Percentiles rank a stretch among this genome's conserved stretches.
Conservation (phyloP, 2,888 invertebrate genomes). For the Athalia cordata region DNA sequence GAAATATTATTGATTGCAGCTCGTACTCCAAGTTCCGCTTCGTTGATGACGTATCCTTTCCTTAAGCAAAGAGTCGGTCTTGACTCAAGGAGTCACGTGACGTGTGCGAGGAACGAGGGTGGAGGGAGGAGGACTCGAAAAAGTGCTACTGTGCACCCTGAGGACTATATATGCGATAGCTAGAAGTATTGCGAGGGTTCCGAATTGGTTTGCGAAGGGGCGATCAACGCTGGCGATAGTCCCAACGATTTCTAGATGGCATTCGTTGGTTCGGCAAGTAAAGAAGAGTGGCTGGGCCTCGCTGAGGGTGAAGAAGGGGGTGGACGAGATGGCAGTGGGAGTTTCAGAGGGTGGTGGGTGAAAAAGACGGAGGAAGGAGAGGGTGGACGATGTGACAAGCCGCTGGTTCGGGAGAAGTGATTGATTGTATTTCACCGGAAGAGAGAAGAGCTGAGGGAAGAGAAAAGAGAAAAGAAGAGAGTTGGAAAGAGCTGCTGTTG, state of each 20-base stretch:
- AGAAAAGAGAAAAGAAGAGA: constrained; percentile 53
- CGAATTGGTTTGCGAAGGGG: not conserved
- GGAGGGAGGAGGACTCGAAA: not conserved
- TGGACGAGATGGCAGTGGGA: constrained; percentile 47
- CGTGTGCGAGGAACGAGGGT: not conserved
- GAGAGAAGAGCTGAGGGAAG: constrained; percentile 56
- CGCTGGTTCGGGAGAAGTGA: constrained; percentile 70
- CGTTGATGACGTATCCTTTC: constrained; percentile 18
- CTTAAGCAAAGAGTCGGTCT: not conserved
- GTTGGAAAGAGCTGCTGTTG: constrained; percentile 50
- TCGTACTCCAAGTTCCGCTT: not conserved
- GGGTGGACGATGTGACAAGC: constrained; percentile 70
- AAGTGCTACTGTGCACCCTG: constrained; percentile 26
- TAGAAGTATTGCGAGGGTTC: not conserved
- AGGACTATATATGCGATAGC: not conserved
- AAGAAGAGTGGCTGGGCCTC: constrained; percentile 8
- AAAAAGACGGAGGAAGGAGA: constrained; percentile 48
- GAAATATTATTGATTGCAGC: not conserved
- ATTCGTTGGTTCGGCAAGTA: constrained; percentile 23
- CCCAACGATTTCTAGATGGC: constrained; percentile 30
- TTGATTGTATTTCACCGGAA: constrained; percentile 73
- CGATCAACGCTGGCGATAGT: constrained; percentile 40
- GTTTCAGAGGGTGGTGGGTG: constrained; percentile 60
- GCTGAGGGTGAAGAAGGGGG: constrained; percentile 27
- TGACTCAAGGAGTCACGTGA: constrained; percentile 28